These are phyloP conservation scores for Leptothorax acervorum DNA, from an alignment of 2,888 invertebrate species.

Conservation along the genomic window DNA sequence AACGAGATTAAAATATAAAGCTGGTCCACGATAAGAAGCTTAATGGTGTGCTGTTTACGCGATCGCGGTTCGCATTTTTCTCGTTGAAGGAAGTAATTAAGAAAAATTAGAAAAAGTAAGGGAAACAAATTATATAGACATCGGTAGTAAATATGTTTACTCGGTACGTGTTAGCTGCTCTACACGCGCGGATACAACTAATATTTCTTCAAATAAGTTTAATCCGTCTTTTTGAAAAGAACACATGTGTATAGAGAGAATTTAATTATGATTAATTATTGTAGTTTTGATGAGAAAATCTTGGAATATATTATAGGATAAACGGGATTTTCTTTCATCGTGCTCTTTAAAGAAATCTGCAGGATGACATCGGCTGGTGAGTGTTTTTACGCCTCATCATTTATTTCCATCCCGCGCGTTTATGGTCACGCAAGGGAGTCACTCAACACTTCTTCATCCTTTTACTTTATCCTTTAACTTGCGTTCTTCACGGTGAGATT, in stretches of 20 bases:
- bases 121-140: background rate
- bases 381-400: too few species aligned
- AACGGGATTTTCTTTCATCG: background rate
- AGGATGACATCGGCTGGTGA: too few species aligned
- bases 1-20: conserved; percentile 37
- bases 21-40: conserved; percentile 32
- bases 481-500: background rate
- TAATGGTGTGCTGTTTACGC: background rate
- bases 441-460: conserved; percentile 22
- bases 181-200: background rate
- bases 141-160: background rate
- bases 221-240: conserved; percentile 8
- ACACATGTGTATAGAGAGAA: background rate
- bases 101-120: conserved; percentile 4
- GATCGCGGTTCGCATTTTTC: background rate
- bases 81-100: conserved; percentile 35
- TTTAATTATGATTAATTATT: conserved; percentile 11
- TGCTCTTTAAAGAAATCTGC: background rate
- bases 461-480: conserved; percentile 29
- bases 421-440: conserved; percentile 19
- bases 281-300: background rate
- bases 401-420: background rate
- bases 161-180: background rate
- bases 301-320: background rate
- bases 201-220: conserved; percentile 2